Evolutionary conservation across 1,140 invertebrate species (phyloP).

Genomic region (Vollenhovia emeryi): DNA sequence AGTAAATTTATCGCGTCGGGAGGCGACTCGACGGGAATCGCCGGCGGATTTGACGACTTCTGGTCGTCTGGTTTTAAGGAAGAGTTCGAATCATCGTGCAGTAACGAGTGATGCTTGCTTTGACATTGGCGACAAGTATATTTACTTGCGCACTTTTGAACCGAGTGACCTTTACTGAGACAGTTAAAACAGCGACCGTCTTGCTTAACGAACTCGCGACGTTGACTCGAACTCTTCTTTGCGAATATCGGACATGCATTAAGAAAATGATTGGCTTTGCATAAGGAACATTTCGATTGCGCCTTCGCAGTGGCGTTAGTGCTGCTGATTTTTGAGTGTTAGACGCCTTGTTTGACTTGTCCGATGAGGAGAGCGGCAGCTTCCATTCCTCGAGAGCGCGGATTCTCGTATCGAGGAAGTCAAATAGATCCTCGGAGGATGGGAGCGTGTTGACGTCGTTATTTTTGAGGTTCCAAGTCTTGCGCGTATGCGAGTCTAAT

Average conservation of each 20-base stretch:
- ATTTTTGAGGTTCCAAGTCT: neutral
- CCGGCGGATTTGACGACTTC: too few relatives aligned
- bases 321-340: neutral
- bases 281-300: neutral
- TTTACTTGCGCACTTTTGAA: neutral
- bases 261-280: neutral
- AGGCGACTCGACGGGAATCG: too few relatives aligned
- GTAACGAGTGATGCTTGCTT: neutral
- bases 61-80: neutral
- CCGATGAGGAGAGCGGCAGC: neutral
- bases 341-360: neutral
- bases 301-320: neutral
- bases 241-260: neutral
- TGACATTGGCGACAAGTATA: neutral
- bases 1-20: too few relatives aligned
- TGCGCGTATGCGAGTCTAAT: neutral
- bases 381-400: neutral
- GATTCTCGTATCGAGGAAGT: neutral
- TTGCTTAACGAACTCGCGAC: fast-evolving
- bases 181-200: neutral
- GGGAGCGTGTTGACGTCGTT: neutral
- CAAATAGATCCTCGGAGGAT: neutral
- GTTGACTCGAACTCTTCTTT: neutral
- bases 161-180: neutral
- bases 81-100: neutral